These are phyloP conservation scores for Australoheros facetus DNA, from an alignment of 2,797 vertebrate genomes.

Conservation along the genomic window DNA sequence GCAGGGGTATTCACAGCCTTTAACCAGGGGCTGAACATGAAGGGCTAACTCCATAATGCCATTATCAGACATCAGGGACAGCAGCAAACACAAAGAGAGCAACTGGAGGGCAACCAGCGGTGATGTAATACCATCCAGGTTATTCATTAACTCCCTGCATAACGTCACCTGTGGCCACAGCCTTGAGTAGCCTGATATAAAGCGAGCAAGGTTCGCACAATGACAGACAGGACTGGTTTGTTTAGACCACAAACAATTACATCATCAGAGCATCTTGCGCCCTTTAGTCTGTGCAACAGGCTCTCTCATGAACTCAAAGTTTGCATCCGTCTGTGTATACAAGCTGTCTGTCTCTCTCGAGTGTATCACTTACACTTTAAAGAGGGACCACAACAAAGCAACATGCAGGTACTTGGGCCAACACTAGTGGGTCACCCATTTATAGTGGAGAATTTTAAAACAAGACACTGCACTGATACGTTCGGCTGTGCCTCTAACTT, in stretches of 20 bases:
- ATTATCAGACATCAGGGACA: conserved; percentile 50
- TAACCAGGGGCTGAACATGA: conserved; percentile 27
- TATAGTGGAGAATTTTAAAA: not conserved
- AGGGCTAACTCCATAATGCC: conserved; percentile 34
- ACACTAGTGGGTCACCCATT: not conserved
- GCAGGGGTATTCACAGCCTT: conserved; percentile 6
- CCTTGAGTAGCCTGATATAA: conserved; percentile 33
- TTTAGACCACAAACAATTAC: conserved; percentile 67
- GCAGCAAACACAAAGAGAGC: conserved; percentile 67
- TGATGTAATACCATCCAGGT: conserved; percentile 75
- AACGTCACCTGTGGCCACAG: conserved; percentile 68
- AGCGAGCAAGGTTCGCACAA: conserved; percentile 40
- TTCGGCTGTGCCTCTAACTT: no score
- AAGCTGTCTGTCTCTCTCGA: not conserved
- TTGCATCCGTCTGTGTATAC: conserved; percentile 12
- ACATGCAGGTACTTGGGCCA: not conserved
- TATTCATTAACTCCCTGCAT: conserved; percentile 72
- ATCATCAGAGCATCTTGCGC: conserved; percentile 43
- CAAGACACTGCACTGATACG: not conserved
- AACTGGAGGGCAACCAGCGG: conserved; percentile 60
- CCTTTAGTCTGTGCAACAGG: conserved; percentile 17
- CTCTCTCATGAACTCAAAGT: conserved; percentile 20
- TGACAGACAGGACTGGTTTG: conserved; percentile 48
- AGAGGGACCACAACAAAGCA: conserved; percentile 19
- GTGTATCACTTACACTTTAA: conserved; percentile 12